Evolutionary conservation across 2,113 vertebrate species (phyloP), one percentile per base, ranked within the genome.

Genomic region (Sebastes schlegelii): DNA sequence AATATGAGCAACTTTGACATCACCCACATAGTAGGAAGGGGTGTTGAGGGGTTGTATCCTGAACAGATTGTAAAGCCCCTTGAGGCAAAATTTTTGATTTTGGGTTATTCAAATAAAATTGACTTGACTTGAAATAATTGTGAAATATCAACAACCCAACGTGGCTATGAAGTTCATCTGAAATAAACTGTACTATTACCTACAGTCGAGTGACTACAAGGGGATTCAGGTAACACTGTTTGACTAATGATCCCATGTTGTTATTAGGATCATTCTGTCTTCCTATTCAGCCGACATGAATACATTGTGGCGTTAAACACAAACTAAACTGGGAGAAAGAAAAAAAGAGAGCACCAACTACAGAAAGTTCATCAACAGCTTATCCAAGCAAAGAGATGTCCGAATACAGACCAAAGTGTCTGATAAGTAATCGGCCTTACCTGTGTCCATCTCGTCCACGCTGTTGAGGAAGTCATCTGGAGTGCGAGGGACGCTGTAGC

Each of bases 381-480:
- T 34, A 34, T 34, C 34, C 23, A 13, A 13, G 7, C 42, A 40
- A 17, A 26, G 55, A 34, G 8, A 1, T 0, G 14, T 34, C 48
- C 34, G 34, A 34, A 34, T 34, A 34, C 34, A 34, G 34, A 34
- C 34, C 34, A 34, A 34, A 34, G 34, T 34, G 34, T 34, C 34
- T 34, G 34, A 34, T 34, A 34, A 34, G 34, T 34, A 34, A 34
- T 34, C 34, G 3, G 34, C 4, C 94, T 88, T 78, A 98, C 98
- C 97, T 95, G 98, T 99, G 91, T 99, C 98, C 98, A 99, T 99
- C 91, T 99, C 98, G 60, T 99, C 98, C 75, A 99, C 98, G 7
- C 98, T 99, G 96, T 99, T 99, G 81, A 99, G 94, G 95, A 99
- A 99, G 94, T 99, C 98, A 62, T 99, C 98, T 0, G 98, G 98